phyloP scores from a whole-genome alignment of 2,113 vertebrate genomes.

The Rhagologus leucostigma region DNA sequence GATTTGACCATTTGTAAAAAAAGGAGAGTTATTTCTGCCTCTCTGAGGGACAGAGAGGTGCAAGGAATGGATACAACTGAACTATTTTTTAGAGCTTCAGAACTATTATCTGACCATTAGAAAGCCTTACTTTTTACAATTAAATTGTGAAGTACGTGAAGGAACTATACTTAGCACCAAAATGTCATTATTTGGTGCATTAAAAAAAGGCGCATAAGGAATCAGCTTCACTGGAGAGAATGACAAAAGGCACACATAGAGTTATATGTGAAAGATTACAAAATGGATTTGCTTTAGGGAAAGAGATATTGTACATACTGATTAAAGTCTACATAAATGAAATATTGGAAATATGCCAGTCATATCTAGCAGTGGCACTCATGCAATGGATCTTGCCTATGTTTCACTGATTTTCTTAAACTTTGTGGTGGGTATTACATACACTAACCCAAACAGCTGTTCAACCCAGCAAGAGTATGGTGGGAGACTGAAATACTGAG shows the following conservation, averaged over 20 bases:
- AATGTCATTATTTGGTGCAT: background rate
- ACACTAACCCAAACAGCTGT: background rate
- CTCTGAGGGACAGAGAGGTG: background rate
- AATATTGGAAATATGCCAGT: slow-evolving; percentile 26
- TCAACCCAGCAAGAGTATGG: background rate
- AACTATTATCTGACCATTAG: background rate
- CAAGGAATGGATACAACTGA: background rate
- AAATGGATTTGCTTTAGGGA: slow-evolving; percentile 7
- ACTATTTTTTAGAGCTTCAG: background rate
- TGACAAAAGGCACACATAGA: background rate
- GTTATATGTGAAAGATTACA: background rate
- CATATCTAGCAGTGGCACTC: background rate
- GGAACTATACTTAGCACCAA: background rate
- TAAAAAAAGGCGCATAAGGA: background rate
- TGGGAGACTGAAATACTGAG: background rate
- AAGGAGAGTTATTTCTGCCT: background rate
- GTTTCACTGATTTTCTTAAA: background rate
- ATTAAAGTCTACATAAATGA: background rate
- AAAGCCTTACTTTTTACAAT: background rate
- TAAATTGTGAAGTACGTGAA: background rate
- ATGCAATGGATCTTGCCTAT: background rate
- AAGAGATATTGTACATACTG: background rate
- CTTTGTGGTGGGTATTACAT: background rate
- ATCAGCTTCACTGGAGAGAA: background rate
- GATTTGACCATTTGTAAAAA: background rate